Percentiles rank a stretch among this genome's conserved stretches.
Conservation (phyloP, 2,888 invertebrate species). For the Eupeodes luniger region DNA sequence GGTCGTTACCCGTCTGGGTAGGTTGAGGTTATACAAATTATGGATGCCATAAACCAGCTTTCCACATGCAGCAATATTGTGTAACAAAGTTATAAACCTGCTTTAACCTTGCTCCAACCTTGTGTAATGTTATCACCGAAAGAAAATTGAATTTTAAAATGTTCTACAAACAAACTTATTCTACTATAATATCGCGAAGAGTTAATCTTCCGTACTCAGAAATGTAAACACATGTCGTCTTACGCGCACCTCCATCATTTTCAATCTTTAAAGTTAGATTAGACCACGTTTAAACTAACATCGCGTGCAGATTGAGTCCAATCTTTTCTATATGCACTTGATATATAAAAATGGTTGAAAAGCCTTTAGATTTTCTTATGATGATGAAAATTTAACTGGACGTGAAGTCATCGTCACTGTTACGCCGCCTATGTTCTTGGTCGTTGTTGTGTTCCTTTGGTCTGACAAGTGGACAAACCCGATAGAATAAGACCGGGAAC, state of each 20-base stretch:
- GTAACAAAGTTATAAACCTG: background rate
- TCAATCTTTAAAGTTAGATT: constrained; percentile 47
- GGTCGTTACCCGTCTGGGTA: no score
- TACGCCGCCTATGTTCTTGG: no score
- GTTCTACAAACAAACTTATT: background rate
- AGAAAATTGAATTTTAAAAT: constrained; percentile 6
- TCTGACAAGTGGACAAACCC: constrained; percentile 50
- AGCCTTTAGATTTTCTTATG: constrained; percentile 13
- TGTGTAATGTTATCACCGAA: background rate
- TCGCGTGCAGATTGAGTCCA: constrained; percentile 28
- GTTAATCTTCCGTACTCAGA: constrained; percentile 4
- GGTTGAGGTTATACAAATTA: background rate
- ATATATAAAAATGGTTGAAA: constrained; percentile 1
- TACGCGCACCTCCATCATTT: constrained; percentile 28
- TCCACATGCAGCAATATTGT: background rate
- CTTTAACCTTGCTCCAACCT: no score
- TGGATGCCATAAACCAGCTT: background rate
- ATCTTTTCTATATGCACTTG: background rate
- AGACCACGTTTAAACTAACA: constrained; percentile 50
- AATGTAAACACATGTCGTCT: constrained; percentile 58
- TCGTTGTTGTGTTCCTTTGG: background rate
- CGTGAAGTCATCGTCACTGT: constrained; percentile 8
- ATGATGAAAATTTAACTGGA: constrained; percentile 36
- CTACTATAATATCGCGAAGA: background rate
- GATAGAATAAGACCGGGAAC: constrained; percentile 40